Evolutionary conservation across 2,797 vertebrate species (phyloP), one percentile per base, ranked within the genome.

Genomic region (Champsocephalus gunnari): DNA sequence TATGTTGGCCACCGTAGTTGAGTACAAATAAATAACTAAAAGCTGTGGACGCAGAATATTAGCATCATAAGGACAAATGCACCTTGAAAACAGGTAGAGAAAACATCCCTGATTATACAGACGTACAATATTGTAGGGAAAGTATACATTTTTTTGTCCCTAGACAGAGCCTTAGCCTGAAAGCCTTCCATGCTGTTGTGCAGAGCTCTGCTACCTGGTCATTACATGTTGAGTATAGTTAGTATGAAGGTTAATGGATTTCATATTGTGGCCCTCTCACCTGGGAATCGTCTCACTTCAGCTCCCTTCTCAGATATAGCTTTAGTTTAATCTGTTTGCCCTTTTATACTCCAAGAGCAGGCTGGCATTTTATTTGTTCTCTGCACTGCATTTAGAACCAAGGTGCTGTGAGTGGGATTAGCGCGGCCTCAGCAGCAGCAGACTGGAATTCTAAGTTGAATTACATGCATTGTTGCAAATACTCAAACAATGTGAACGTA

Each of bases 241-340:
- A 53, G 48, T 56, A 16, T 66, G 21, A 58, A 71, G 76, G 60
- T 14, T 58, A 70, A 80, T 80, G 69, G 71, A 79, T 79, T 77
- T 87, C 57, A 57, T 59, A 80, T 66, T 56, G 66, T 82, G 62
- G 14, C 58, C 57, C 21, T 65, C 54, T 69, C 77, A 77, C 65
- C 65, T 67, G 68, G 76, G 81, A 80, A 73, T 55, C 3, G n/a
- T 56, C 54, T 77, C 63, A 71, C 58, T 77, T 67, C 66, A 58
- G 71, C 62, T 72, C 41, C 60, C 32, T 66, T 71, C 55, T 71
- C 75, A 73, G 62, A 82, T 53, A 19, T 44, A 70, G 70, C 61
- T 82, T 85, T 75, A 16, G 57, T 70, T 73, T 85, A 67, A 71
- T 24, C 61, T 59, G 49, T 79, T 79, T 84, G 65, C 60, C 75